Base-by-base conservation (phyloP, 2,797 vertebrate genomes). In the Cyclura pinguis region DNA sequence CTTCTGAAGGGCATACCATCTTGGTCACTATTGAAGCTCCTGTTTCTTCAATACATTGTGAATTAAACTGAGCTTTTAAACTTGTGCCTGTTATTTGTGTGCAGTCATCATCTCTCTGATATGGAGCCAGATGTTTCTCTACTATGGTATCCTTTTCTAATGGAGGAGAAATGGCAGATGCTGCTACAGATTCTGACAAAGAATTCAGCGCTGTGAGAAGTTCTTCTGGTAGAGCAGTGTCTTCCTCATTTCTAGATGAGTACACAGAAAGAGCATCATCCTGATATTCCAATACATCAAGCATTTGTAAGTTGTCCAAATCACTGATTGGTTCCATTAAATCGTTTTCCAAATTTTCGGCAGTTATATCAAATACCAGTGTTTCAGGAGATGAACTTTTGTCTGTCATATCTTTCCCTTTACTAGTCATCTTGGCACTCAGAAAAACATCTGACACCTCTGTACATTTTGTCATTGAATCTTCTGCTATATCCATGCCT, bases 51-150 rank as follows among this genome's bases (percentile, higher is more conserved):
- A 76, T n/a, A 2, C 83, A 77, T 92, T 84, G 0, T 76, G 42
- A 0, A 93, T 64, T 64, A 94, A 82, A 93, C 12, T 4, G 89
- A 94, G 89, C 86, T 18, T 96, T 67, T 83, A 80, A 87, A 92
- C 88, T 87, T 52, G 74, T 0, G 1, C 90, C 83, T 89, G 87
- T 55, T 93, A 95, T 92, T 72, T 96, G 95, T 13, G 92, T 93
- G 81, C 38, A 94, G n/a, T 95, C 95, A 94, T 91, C 88, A 93
- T 92, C 87, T 42, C 72, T 86, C 29, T 88, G 92, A 78, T 96
- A 93, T 72, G 72, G 77, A 92, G 59, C 89, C 24, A 90, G 50
- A 16, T 84, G 81, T 59, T 92, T 88, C 87, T 86, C 82, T 57
- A 78, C 1, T 0, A 8, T 9, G 3, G 29, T 89, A 77, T 84